phyloP scores from a whole-genome alignment of 2,113 vertebrate genomes.

The Morone saxatilis region DNA sequence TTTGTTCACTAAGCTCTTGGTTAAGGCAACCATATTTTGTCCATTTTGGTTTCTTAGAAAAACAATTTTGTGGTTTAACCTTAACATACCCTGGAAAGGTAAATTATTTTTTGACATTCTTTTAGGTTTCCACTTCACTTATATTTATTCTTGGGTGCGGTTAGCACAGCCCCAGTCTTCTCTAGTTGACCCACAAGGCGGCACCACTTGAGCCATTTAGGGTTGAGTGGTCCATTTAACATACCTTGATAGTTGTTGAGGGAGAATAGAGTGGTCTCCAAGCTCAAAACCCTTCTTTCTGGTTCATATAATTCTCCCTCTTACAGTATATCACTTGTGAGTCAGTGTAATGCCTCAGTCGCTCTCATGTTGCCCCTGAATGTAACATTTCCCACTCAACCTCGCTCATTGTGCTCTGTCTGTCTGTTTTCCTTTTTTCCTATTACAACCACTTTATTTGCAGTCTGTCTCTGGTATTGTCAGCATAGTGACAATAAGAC shows the following conservation, averaged over 20 bases:
- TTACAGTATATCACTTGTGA: conserved; percentile 52
- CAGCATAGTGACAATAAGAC: not conserved
- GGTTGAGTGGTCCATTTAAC: conserved; percentile 47
- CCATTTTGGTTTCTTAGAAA: conserved; percentile 4
- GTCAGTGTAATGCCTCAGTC: conserved; percentile 16
- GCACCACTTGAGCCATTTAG: conserved; percentile 38
- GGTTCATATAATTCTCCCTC: conserved; percentile 50
- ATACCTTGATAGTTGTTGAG: conserved; percentile 59
- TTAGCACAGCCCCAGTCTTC: conserved; percentile 18
- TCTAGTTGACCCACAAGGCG: conserved; percentile 30
- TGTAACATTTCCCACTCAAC: conserved; percentile 39
- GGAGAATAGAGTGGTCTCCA: conserved; percentile 59
- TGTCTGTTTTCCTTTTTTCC: not conserved
- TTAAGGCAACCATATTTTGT: conserved; percentile 13
- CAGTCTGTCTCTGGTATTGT: not conserved
- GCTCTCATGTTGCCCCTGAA: conserved; percentile 37
- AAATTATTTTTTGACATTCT: not conserved
- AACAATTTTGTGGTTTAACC: not conserved
- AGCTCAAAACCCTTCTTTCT: conserved; percentile 46
- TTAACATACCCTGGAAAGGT: not conserved
- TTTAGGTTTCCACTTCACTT: not conserved
- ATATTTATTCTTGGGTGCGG: conserved; percentile 1
- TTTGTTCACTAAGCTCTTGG: conserved; percentile 37
- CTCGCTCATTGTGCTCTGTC: conserved; percentile 1
- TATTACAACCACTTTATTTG: conserved; percentile 1